Evolutionary conservation across 2,888 invertebrate species (phyloP).

Genomic region (Platycheirus rosarum): DNA sequence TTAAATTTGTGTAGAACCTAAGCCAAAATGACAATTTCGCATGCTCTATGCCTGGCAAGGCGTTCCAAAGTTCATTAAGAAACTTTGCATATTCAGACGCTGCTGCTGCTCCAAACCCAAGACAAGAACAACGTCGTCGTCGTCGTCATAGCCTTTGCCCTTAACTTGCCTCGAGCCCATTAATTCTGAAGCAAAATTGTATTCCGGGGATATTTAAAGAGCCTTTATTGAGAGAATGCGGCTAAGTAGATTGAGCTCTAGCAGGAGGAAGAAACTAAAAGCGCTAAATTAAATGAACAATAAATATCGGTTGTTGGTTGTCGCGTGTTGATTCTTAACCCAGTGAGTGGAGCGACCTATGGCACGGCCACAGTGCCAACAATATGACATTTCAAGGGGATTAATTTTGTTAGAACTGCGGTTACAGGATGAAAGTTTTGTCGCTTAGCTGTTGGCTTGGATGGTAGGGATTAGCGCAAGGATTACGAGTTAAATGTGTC

Average conservation of each 20-base stretch:
- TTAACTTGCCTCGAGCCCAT: slow-evolving; percentile 17
- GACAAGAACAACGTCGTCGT: slow-evolving; percentile 7
- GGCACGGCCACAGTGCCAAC: slow-evolving; percentile 8
- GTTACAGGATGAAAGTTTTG: slow-evolving; percentile 29
- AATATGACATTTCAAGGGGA: slow-evolving; percentile 43
- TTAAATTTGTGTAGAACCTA: slow-evolving; percentile 26
- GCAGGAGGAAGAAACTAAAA: slow-evolving; percentile 8
- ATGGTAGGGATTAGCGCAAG: slow-evolving; percentile 20
- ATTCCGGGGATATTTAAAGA: slow-evolving; percentile 59
- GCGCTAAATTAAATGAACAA: slow-evolving; percentile 53
- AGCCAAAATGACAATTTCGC: slow-evolving; percentile 37
- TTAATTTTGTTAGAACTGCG: slow-evolving; percentile 43
- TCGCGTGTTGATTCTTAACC: slow-evolving; percentile 34
- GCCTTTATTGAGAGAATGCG: slow-evolving; percentile 52
- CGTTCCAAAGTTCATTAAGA: slow-evolving; percentile 51
- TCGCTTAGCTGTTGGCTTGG: slow-evolving; percentile 21
- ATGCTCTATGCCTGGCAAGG: slow-evolving; percentile 7
- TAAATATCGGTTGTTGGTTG: slow-evolving; percentile 51
- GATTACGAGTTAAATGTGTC: slow-evolving; percentile 46
- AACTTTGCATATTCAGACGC: slow-evolving; percentile 36
- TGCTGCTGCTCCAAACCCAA: slow-evolving; percentile 2
- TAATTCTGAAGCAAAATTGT: slow-evolving; percentile 52
- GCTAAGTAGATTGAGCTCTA: slow-evolving; percentile 51
- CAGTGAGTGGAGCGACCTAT: slow-evolving; percentile 26
- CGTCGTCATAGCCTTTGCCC: not conserved